Evolutionary conservation across 1,140 invertebrate genomes (phyloP).

Genomic region (Periplaneta americana): DNA sequence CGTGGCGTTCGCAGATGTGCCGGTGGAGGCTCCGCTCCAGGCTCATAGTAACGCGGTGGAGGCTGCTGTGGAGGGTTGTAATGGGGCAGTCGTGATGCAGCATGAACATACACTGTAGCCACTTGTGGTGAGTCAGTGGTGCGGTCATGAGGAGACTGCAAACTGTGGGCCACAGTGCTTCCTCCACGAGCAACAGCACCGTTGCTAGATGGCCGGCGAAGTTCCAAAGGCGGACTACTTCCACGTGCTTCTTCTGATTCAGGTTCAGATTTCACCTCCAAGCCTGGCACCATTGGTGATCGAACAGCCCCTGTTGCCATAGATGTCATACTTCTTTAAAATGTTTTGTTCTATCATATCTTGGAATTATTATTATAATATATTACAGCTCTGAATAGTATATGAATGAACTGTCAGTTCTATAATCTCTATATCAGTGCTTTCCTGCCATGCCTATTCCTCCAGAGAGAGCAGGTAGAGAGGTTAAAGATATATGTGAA

Average conservation of each 20-base stretch:
- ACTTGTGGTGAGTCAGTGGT: conserved; percentile 51
- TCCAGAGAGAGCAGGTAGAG: too few relatives aligned
- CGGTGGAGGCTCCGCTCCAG: conserved; percentile 45
- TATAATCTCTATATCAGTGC: too few relatives aligned
- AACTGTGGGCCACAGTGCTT: conserved; percentile 41
- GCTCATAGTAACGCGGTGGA: conserved; percentile 22
- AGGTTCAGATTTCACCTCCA: conserved; percentile 46
- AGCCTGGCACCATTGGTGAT: conserved; percentile 12
- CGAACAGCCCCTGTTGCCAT: conserved; percentile 12
- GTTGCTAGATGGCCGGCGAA: conserved; percentile 45
- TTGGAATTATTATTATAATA: too few relatives aligned
- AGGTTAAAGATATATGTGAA: too few relatives aligned
- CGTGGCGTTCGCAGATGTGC: conserved; percentile 34
- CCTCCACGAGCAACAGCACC: not conserved
- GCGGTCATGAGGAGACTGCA: conserved; percentile 67
- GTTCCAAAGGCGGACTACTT: conserved; percentile 61
- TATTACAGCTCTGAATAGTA: too few relatives aligned
- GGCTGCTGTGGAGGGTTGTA: conserved; percentile 22
- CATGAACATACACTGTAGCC: conserved; percentile 58
- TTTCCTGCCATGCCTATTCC: too few relatives aligned
- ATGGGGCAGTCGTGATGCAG: conserved; percentile 39
- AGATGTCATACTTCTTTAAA: too few relatives aligned
- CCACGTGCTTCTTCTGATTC: conserved; percentile 25
- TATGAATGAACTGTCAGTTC: too few relatives aligned
- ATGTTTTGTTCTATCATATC: too few relatives aligned